Evolutionary conservation across 1,140 invertebrate genomes (phyloP).

Genomic region (Solen grandis): DNA sequence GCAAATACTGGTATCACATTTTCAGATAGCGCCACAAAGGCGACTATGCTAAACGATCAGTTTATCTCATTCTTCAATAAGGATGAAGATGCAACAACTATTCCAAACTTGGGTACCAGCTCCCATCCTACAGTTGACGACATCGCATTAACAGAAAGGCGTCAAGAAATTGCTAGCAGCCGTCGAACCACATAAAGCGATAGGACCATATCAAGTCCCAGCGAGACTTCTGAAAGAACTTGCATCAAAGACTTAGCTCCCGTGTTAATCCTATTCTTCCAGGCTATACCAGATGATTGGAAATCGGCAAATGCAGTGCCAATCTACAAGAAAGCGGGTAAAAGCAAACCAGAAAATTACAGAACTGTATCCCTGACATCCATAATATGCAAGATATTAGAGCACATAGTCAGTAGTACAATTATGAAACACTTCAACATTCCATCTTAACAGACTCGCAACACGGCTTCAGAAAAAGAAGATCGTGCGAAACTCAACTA

Average conservation of each 20-base stretch:
- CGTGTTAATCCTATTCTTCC: constrained; percentile 28
- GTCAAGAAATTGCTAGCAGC: constrained; percentile 1
- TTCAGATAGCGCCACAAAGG: constrained; percentile 26
- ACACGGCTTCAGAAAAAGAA: constrained; percentile 34
- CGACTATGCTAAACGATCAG: constrained; percentile 32
- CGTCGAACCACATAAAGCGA: constrained; percentile 33
- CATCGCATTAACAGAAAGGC: neutral
- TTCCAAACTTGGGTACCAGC: constrained; percentile 18
- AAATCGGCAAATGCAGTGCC: constrained; percentile 37
- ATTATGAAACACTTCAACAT: constrained; percentile 29
- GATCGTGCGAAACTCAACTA: constrained; percentile 31
- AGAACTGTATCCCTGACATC: constrained; percentile 54
- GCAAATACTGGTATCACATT: constrained; percentile 18
- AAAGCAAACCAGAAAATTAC: constrained; percentile 43
- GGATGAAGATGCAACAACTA: neutral
- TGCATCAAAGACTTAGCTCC: constrained; percentile 6
- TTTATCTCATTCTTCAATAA: constrained; percentile 38
- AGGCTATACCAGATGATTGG: constrained; percentile 54
- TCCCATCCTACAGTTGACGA: neutral
- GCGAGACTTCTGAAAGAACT: constrained; percentile 31
- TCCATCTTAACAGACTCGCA: constrained; percentile 16
- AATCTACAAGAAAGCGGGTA: constrained; percentile 51
- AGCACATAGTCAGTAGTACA: constrained; percentile 18
- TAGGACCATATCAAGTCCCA: constrained; percentile 34
- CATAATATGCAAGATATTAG: constrained; percentile 27